These are phyloP conservation scores for Cladopsammia gracilis DNA, from an alignment of 64 coral and sea anemone genomes.

Conservation along the genomic window DNA sequence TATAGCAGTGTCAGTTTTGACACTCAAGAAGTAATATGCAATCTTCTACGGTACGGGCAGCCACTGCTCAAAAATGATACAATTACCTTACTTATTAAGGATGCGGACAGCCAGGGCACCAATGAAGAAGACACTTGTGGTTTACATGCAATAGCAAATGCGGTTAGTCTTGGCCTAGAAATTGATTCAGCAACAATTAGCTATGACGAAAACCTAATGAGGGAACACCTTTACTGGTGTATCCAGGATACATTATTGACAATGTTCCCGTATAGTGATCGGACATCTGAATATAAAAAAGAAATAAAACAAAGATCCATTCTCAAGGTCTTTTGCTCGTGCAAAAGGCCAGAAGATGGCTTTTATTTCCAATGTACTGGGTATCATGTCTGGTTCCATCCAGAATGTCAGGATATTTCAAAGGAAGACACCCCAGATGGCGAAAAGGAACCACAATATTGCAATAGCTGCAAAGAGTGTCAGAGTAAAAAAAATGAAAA, in stretches of 20 bases:
- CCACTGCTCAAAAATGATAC: not conserved
- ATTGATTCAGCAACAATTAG: not conserved
- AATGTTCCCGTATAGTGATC: not conserved
- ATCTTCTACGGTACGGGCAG: not conserved
- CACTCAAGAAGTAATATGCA: too few species aligned
- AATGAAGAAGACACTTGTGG: not conserved
- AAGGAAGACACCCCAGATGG: not conserved
- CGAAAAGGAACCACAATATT: too few species aligned
- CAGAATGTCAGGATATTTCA: not conserved
- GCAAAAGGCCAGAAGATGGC: slow-evolving; percentile 1
- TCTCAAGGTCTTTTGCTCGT: not conserved
- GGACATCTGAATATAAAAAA: not conserved
- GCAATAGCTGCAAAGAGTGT: too few species aligned
- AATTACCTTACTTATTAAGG: not conserved
- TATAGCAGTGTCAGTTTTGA: not conserved
- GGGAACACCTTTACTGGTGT: slow-evolving; percentile 1
- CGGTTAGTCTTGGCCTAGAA: not conserved
- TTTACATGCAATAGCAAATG: slow-evolving; percentile 4
- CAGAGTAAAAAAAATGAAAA: too few species aligned
- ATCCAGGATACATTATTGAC: not conserved
- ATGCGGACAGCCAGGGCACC: not conserved
- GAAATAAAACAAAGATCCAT: not conserved
- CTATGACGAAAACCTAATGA: not conserved
- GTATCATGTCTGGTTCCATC: not conserved
- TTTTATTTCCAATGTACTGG: not conserved